Evolutionary conservation across 2,888 invertebrate genomes (phyloP), one percentile per base, ranked within the genome.

Genomic region (Ceramica pisi): DNA sequence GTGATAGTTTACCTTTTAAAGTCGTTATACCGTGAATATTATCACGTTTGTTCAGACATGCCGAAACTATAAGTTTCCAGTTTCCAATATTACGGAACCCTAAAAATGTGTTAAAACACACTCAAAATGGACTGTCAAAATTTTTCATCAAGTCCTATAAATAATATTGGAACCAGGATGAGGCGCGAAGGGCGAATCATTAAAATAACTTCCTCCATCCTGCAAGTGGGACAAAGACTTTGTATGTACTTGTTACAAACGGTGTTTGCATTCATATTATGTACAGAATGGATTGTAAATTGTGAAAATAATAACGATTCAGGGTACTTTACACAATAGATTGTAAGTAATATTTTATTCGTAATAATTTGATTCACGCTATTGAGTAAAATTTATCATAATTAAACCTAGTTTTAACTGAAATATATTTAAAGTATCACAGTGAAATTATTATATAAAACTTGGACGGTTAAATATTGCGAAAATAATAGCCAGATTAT

Each of bases 211-310:
- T 89, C 87, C 86, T 88, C 69, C 90, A 88, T 90, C 87, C 89
- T 87, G 90, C 75, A 79, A 87, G 74, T 73, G 81, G 88, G 87
- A 94, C 94, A 94, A 94, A 94, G 93, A 88, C 91, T 83, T 89
- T 90, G 86, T 89, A 87, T 83, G 81, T 77, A 79, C 84, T 77
- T 73, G 79, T 85, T 80, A 83, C 77, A 69, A 50, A 83, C 60
- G 82, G 86, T 89, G 80, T 90, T 88, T 84, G 81, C 82, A 82
- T 82, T 80, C 81, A 83, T 88, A n/a, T 75, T 87, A 88, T 82
- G 66, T 68, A 78, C 78, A 67, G 78, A 86, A 84, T 82, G 68
- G 63, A 83, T 80, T 74, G 76, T 88, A 88, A 88, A 89, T 89
- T 86, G 75, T 71, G 66, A 82, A 83, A 84, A 85, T 81, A 80